Percentiles rank a stretch among this genome's conserved stretches.
Evolutionary conservation across 2,888 invertebrate species (phyloP).

Genomic region (Luperina testacea): DNA sequence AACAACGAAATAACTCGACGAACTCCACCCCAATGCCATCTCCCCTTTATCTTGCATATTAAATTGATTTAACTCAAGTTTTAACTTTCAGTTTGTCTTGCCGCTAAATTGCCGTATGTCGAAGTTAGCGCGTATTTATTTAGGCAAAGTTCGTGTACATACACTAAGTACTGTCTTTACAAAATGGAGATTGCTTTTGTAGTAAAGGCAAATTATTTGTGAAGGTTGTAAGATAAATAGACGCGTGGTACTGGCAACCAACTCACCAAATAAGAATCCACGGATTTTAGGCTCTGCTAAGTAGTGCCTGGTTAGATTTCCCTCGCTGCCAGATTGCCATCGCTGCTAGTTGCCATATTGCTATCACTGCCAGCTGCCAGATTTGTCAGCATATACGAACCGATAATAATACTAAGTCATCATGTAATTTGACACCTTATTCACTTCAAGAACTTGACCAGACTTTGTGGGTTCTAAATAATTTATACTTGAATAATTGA

Average conservation of each 20-base stretch:
- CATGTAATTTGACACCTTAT: not conserved
- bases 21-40: conserved; percentile 7
- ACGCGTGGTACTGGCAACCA: not conserved
- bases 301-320: not conserved
- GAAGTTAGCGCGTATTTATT: conserved; percentile 54
- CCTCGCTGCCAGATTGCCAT: not conserved
- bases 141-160: conserved; percentile 44
- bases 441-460: not conserved
- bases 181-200: conserved; percentile 1
- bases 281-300: not conserved
- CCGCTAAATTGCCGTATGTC: conserved; percentile 36
- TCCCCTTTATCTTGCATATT: conserved; percentile 31
- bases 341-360: not conserved
- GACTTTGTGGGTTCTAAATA: not conserved
- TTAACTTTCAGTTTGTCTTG: conserved; percentile 56
- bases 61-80: conserved; percentile 56
- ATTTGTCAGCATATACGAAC: not conserved
- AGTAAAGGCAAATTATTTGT: conserved; percentile 13
- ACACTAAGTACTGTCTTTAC: conserved; percentile 15
- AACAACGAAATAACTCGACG: not conserved
- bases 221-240: conserved; percentile 4
- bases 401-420: not conserved
- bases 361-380: not conserved
- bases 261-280: not conserved
- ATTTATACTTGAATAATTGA: not conserved